Evolutionary conservation across 2,113 vertebrate genomes (phyloP), one percentile per base, ranked within the genome.

Genomic region (Pseudorectes ferrugineus): DNA sequence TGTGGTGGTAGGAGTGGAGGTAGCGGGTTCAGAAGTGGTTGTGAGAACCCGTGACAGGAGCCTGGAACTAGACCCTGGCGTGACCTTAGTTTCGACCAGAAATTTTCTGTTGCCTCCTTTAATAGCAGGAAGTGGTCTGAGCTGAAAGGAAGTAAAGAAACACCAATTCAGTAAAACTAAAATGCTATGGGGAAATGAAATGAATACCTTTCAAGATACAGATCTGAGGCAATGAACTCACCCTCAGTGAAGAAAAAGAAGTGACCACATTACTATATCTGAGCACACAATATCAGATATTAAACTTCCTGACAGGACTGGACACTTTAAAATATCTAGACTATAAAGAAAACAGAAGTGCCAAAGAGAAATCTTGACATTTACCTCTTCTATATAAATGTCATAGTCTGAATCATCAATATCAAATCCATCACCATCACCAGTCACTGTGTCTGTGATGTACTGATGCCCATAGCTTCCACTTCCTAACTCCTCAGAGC

Each of bases 301-400:
- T 87, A 74, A 88, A 68, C 10, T 65, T 63, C 42, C 55, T 51
- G 57, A 72, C 24, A 76, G 49, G 31, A 57, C 21, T 1, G 3
- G 52, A 48, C 28, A 28, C 45, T 83, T 54, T 28, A 36, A 88
- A 68, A 25, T 57, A 76, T 12, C 8, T 13, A 68, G 21, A 84
- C 12, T 31, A 31, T 33, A 57, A 87, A 85, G 71, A 51, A 89
- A 92, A 91, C 4, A 54, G 61, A 86, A 84, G 73, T 48, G 46
- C 14, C 36, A 40, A 82, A 80, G 36, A 19, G 23, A 38, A 89
- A 91, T 58, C 29, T 89, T 72, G 55, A 81, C 25, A 83, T 82
- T 96, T 97, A 99, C 99, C 98, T 99, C 98, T 89, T 99, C 99
- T 58, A 99, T 98, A 77, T 99, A 99, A 72, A 99, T 89, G 80